Conservation (phyloP, 2,797 vertebrate genomes). For the Lepus oiostolus region DNA sequence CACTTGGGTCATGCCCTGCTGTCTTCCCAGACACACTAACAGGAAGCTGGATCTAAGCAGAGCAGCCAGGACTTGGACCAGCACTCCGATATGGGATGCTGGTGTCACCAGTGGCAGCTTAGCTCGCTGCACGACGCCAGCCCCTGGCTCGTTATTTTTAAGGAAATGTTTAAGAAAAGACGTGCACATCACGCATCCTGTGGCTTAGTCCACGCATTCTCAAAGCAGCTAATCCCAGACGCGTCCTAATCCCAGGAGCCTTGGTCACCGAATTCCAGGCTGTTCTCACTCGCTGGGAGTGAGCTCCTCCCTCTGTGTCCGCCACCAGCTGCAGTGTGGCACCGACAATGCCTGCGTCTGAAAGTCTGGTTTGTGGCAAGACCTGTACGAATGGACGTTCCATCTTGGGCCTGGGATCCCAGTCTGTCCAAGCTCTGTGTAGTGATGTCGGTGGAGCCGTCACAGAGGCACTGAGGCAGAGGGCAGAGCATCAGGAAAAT, state of each 20-base stretch:
- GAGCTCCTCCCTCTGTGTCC: not conserved
- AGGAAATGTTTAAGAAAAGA: conserved; percentile 12
- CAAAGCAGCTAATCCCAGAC: not conserved
- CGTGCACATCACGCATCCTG: not conserved
- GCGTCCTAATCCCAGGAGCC: not conserved
- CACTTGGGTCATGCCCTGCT: too few species aligned
- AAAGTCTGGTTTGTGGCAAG: not conserved
- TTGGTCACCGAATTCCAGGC: not conserved
- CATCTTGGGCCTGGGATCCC: not conserved
- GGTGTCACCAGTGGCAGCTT: too few species aligned
- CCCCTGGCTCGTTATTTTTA: conserved; percentile 27
- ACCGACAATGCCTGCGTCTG: not conserved
- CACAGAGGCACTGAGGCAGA: not conserved
- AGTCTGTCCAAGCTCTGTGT: not conserved
- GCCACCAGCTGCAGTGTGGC: not conserved
- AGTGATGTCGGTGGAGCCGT: not conserved
- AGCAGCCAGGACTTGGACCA: too few species aligned
- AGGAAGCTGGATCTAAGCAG: too few species aligned
- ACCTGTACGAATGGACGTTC: not conserved
- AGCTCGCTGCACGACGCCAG: too few species aligned
- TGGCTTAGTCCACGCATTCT: not conserved
- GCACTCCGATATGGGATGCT: too few species aligned
- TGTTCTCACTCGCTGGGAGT: not conserved
- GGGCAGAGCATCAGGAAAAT: not conserved
- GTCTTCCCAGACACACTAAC: too few species aligned